Evolutionary conservation across 2,113 vertebrate genomes (phyloP).

Genomic region (Cavia aperea): DNA sequence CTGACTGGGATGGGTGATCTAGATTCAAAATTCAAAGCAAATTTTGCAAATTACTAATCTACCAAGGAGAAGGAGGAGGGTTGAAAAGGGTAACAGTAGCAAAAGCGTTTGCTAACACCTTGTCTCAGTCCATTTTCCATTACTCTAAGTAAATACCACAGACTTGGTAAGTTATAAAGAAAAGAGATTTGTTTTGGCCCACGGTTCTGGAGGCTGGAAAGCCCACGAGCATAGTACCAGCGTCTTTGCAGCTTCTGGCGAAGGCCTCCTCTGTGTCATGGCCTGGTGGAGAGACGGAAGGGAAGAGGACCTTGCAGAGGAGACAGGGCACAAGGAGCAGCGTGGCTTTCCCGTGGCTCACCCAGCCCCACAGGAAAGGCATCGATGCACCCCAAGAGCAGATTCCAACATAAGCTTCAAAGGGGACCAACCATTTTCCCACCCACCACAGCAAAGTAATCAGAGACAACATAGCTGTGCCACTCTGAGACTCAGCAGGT

Average conservation of each 20-base stretch:
- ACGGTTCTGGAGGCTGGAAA: not conserved
- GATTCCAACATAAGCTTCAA: not conserved
- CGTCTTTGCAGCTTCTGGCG: not conserved
- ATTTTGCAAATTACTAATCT: not conserved
- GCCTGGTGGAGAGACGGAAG: not conserved
- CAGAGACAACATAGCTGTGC: not conserved
- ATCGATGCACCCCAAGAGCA: too few relatives aligned
- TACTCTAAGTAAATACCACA: not conserved
- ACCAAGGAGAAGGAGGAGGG: not conserved
- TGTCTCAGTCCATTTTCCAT: not conserved
- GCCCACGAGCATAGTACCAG: not conserved
- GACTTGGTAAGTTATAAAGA: not conserved
- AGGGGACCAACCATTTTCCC: not conserved
- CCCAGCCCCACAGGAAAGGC: not conserved
- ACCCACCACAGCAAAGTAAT: not conserved
- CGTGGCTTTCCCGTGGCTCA: not conserved
- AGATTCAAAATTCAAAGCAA: conserved; percentile 5
- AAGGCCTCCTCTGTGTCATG: not conserved
- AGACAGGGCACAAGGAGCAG: not conserved
- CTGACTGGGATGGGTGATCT: not conserved
- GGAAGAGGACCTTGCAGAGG: not conserved
- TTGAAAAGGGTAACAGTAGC: not conserved
- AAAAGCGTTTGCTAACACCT: not conserved
- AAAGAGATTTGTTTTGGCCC: not conserved
- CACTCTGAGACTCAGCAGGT: fast-evolving